These are phyloP conservation scores for Polymixis flavicincta DNA, from an alignment of 2,888 invertebrate genomes.

Conservation along the genomic window DNA sequence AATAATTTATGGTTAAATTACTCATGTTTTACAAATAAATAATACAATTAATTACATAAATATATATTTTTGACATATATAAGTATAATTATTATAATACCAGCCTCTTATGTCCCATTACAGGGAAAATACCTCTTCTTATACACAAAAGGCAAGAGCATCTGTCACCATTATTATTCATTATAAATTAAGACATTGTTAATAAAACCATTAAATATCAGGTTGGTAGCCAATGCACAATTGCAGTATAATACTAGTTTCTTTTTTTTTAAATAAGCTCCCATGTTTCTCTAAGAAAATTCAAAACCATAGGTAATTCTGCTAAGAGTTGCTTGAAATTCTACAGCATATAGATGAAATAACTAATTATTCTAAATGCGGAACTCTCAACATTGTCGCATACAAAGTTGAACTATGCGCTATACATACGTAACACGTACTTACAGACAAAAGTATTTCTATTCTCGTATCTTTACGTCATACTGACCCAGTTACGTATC, in stretches of 20 bases:
- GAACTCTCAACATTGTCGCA: conserved; percentile 55
- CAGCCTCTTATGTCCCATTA: not conserved
- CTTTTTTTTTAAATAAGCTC: not conserved
- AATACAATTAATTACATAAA: no score
- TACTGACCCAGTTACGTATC: conserved; percentile 46
- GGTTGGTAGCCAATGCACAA: no score
- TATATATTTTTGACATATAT: no score
- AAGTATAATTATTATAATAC: not conserved
- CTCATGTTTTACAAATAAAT: not conserved
- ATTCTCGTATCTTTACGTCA: conserved; percentile 52
- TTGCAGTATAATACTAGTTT: not conserved
- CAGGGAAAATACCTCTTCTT: not conserved
- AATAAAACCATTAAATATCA: not conserved
- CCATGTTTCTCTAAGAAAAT: not conserved
- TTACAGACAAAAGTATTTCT: conserved; percentile 38
- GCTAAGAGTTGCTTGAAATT: not conserved
- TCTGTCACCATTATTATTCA: not conserved
- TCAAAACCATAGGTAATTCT: not conserved
- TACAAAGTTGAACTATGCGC: conserved; percentile 32
- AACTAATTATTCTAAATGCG: conserved; percentile 46
- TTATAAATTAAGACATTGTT: not conserved
- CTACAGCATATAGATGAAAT: conserved; percentile 15
- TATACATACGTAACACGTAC: conserved; percentile 7
- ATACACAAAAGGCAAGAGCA: not conserved
- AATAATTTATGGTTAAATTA: not conserved